These are phyloP conservation scores for Galleria mellonella DNA, from an alignment of 1,140 invertebrate genomes.

Conservation along the genomic window DNA sequence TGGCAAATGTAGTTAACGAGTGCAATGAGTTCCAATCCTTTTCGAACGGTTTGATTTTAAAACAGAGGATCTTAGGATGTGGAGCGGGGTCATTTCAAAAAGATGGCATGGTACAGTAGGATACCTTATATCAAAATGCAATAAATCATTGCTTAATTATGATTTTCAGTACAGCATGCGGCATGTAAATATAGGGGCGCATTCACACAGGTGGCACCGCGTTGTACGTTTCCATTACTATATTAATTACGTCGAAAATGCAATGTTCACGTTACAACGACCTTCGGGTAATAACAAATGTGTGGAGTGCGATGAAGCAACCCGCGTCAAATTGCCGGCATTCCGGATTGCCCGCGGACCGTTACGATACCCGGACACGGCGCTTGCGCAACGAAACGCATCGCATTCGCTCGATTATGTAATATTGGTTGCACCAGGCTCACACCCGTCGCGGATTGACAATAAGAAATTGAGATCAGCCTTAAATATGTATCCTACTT, in stretches of 20 bases:
- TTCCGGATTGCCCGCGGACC: slow-evolving; percentile 53
- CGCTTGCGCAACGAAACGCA: slow-evolving; percentile 56
- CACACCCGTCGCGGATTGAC: slow-evolving; percentile 25
- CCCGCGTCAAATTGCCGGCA: slow-evolving; percentile 45
- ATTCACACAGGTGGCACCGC: neutral
- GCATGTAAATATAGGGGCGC: neutral
- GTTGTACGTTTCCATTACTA: neutral
- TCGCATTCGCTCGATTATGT: slow-evolving; percentile 40
- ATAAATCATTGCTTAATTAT: neutral
- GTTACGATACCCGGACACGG: slow-evolving; percentile 59
- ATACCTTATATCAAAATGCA: neutral
- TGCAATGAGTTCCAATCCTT: too few relatives aligned
- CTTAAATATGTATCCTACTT: neutral
- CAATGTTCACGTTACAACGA: slow-evolving; percentile 9
- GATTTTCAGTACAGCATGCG: neutral
- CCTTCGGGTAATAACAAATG: slow-evolving; percentile 13
- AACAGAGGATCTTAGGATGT: too few relatives aligned
- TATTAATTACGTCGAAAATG: slow-evolving; percentile 9
- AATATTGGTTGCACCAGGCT: slow-evolving; percentile 27
- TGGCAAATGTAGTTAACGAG: too few relatives aligned
- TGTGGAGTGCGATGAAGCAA: slow-evolving; percentile 30
- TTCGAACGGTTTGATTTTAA: too few relatives aligned
- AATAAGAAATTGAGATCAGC: too few relatives aligned
- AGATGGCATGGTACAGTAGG: too few relatives aligned
- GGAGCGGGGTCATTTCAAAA: too few relatives aligned